Evolutionary conservation across 2,113 vertebrate species (phyloP).

Genomic region (Stictonetta naevosa): DNA sequence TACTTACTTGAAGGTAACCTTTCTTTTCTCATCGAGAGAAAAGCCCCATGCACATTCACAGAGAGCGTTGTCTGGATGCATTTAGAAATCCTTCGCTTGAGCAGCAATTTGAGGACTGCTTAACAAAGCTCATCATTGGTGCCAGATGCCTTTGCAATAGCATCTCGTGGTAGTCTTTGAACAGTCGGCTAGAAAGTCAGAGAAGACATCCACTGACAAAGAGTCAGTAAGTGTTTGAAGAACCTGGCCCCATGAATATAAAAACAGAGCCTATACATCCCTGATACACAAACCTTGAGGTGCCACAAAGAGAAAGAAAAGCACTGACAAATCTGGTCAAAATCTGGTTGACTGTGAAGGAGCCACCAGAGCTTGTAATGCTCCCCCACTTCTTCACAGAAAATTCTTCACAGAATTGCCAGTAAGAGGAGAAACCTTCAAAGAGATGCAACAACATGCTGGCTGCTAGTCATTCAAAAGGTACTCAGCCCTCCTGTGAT

Average conservation of each 20-base stretch:
- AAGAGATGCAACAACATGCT: background rate
- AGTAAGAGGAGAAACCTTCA: background rate
- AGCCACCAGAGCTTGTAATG: background rate
- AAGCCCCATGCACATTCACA: background rate
- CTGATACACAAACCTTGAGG: background rate
- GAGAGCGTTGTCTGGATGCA: background rate
- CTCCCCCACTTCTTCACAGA: background rate
- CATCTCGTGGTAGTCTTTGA: background rate
- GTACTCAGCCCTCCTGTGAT: background rate
- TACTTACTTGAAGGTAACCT: background rate
- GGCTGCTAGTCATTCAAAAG: background rate
- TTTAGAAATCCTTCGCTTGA: background rate
- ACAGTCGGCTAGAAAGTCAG: background rate
- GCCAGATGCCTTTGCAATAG: background rate
- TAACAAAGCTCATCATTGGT: background rate
- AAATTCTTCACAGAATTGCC: background rate
- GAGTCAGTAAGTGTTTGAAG: background rate
- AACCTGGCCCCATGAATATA: background rate
- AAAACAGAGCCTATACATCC: background rate
- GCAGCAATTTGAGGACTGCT: background rate
- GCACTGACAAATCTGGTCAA: background rate
- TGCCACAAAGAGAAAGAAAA: background rate
- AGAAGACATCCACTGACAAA: background rate
- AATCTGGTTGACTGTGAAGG: background rate
- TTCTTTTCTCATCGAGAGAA: background rate